Evolutionary conservation across 64 coral and sea anemone genomes (phyloP).

Genomic region (Stichodactyla helianthus): DNA sequence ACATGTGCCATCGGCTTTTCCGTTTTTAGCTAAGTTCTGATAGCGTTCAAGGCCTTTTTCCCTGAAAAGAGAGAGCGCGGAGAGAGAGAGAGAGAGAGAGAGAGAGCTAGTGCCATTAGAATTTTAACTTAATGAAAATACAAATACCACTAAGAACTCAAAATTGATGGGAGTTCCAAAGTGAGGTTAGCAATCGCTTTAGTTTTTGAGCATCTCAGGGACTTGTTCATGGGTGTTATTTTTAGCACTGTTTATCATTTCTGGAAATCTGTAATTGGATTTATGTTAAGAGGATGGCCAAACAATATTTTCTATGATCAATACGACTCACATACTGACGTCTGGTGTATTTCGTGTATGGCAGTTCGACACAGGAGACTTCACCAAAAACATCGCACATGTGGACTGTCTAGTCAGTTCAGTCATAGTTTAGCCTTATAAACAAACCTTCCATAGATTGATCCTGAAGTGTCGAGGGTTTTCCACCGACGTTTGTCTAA

Average conservation of each 20-base stretch:
- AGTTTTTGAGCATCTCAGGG: not conserved
- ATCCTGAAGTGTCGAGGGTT: not conserved
- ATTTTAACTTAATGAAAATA: not conserved
- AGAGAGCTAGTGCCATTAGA: not conserved
- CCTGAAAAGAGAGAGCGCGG: not conserved
- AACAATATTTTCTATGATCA: not conserved
- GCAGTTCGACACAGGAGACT: not conserved
- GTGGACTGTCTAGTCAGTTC: not conserved
- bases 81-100: not conserved
- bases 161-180: not conserved
- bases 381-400: not conserved
- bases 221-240: not conserved
- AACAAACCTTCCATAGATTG: not conserved
- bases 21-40: not conserved
- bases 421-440: not conserved
- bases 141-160: not conserved
- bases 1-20: not conserved
- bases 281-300: not conserved
- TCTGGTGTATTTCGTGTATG: not conserved
- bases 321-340: not conserved
- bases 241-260: not conserved
- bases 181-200: not conserved
- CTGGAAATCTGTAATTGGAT: constrained; percentile 5
- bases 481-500: not conserved
- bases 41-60: not conserved